A percentile compares a stretch with the other conserved stretches of the same genome.
Evolutionary conservation across 2,113 vertebrate genomes (phyloP).

Genomic region (Xiphophorus maculatus): DNA sequence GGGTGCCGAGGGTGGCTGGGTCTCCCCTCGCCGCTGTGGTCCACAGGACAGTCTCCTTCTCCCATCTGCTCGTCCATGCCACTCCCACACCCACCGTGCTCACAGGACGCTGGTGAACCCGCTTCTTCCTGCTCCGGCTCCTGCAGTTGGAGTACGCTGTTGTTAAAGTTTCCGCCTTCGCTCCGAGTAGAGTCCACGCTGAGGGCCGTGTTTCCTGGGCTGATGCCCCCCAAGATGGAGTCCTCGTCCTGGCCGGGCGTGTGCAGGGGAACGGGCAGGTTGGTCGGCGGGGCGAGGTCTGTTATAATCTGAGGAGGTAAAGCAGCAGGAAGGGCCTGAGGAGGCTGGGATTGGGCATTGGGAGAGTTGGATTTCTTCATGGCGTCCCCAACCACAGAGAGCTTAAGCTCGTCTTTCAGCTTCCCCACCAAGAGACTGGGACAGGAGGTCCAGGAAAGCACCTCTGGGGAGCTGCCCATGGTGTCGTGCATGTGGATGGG

Average conservation of each 20-base stretch:
- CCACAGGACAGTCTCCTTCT: constrained; percentile 68
- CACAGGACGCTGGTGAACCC: constrained; percentile 70
- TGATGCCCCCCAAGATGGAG: constrained; percentile 63
- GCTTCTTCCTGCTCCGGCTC: constrained; percentile 87
- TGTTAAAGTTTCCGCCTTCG: constrained; percentile 91
- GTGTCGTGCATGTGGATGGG: constrained; percentile 89
- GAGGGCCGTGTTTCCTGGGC: constrained; percentile 83
- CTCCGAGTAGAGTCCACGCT: constrained; percentile 89
- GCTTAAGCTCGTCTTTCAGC: constrained; percentile 87
- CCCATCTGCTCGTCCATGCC: constrained; percentile 79
- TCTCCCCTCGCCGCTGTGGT: constrained; percentile 59
- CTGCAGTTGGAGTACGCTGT: constrained; percentile 94
- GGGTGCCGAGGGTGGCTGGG: constrained; percentile 59
- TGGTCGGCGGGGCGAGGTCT: constrained; percentile 81
- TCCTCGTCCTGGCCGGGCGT: constrained; percentile 80
- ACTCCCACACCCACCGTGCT: constrained; percentile 78
- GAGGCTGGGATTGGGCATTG: constrained; percentile 72
- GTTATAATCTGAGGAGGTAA: constrained; percentile 84
- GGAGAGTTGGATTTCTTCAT: constrained; percentile 74
- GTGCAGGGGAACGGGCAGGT: constrained; percentile 75
- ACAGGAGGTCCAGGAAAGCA: constrained; percentile 89
- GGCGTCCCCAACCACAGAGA: constrained; percentile 75
- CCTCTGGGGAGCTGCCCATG: constrained; percentile 95
- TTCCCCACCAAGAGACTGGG: constrained; percentile 84
- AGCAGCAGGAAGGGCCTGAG: constrained; percentile 66